phyloP scores from a whole-genome alignment of 2,888 invertebrate genomes.

The Prionchulus punctatus region DNA sequence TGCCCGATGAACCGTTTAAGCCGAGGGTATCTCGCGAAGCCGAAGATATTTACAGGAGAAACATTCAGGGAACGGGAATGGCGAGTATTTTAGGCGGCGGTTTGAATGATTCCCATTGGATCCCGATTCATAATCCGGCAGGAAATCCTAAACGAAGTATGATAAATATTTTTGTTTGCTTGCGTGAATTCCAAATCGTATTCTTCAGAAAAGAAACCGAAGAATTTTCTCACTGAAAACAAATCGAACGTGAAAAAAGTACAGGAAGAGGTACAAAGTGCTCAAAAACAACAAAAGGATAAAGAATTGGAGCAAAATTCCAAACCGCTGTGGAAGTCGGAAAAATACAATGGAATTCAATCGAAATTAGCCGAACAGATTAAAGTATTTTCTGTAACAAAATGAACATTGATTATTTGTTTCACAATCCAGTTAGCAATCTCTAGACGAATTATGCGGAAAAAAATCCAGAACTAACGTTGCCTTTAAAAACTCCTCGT shows the following conservation, averaged over 20 bases:
- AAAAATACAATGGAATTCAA: background rate
- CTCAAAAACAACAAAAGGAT: background rate
- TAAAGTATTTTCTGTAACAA: too few species aligned
- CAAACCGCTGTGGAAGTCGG: background rate
- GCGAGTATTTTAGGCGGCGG: background rate
- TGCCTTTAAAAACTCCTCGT: too few species aligned
- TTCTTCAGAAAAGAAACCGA: background rate
- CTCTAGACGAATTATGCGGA: too few species aligned
- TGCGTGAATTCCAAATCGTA: too few species aligned
- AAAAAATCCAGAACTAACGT: too few species aligned
- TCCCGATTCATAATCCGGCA: background rate
- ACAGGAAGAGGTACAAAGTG: background rate
- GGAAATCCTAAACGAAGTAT: too few species aligned
- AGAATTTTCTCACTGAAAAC: background rate
- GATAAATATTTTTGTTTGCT: too few species aligned
- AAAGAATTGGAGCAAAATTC: background rate
- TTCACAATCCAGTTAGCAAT: too few species aligned
- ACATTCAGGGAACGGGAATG: background rate
- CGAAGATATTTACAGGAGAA: background rate
- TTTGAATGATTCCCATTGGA: background rate
- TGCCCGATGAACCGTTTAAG: background rate
- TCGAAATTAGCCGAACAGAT: background rate
- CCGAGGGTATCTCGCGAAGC: background rate
- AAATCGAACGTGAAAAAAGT: background rate
- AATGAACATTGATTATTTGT: too few species aligned